Percentiles rank a stretch among this genome's conserved stretches.
phyloP scores from a whole-genome alignment of 2,888 invertebrate genomes.

The Lasioglossum vierecki region DNA sequence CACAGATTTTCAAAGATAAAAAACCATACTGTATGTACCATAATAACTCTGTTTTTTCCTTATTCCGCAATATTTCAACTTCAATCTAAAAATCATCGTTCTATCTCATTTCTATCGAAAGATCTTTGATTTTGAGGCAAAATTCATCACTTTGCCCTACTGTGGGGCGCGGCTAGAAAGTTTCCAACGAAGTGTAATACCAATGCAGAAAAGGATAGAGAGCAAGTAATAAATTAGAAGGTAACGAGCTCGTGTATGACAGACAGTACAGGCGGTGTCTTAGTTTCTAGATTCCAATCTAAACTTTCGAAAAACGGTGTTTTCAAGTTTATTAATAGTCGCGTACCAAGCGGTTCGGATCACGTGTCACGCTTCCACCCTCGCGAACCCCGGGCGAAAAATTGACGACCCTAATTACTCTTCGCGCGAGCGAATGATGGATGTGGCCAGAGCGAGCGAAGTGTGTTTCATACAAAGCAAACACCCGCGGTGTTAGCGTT shows the following conservation, averaged over 20 bases:
- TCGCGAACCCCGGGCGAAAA: conserved; percentile 19
- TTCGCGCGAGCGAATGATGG: conserved; percentile 24
- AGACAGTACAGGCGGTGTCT: conserved; percentile 71
- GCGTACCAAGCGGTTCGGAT: conserved; percentile 17
- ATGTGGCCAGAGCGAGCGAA: conserved; percentile 6
- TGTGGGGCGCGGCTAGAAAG: conserved; percentile 48
- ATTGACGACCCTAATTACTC: conserved; percentile 38
- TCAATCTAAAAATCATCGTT: too few species aligned
- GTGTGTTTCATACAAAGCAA: conserved; percentile 13
- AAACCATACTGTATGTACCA: too few species aligned
- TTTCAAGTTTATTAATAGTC: conserved; percentile 50
- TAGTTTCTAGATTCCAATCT: conserved; percentile 69
- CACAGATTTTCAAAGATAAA: too few species aligned
- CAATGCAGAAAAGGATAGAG: conserved; percentile 41
- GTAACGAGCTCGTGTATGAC: conserved; percentile 67
- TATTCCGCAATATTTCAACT: too few species aligned
- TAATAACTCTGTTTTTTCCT: too few species aligned
- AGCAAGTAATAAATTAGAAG: conserved; percentile 52
- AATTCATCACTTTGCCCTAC: too few species aligned
- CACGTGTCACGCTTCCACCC: conserved; percentile 19
- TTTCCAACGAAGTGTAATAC: conserved; percentile 50
- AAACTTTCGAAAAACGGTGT: conserved; percentile 63
- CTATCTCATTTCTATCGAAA: too few species aligned
- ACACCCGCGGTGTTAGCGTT: conserved; percentile 18
- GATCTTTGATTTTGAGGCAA: too few species aligned